Evolutionary conservation across 2,888 invertebrate genomes (phyloP), one percentile per base, ranked within the genome.

Genomic region (Lobophora halterata): DNA sequence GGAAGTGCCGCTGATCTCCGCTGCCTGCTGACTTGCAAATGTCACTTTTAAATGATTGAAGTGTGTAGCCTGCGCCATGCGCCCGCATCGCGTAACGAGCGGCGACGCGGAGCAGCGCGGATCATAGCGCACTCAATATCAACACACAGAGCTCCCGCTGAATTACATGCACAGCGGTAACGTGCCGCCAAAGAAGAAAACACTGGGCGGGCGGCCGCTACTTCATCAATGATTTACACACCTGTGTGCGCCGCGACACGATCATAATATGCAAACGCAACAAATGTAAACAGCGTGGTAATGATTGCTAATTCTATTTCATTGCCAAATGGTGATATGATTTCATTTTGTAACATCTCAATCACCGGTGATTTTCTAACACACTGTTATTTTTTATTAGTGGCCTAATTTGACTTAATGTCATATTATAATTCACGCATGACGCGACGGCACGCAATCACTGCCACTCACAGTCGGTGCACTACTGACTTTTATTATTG

Each of bases 171-270:
- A 27, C 23, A 20, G 25, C 21, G 20, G 16, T 29, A 26, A 12
- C 23, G 25, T 16, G 25, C 8, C 23, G 17, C 11, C n/a, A 24
- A 19, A 27, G 31, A 21, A 27, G 26, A 11, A 17, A 5, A 24
- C 9, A 6, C 16, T 5, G 13, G 21, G 13, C n/a, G n/a, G n/a
- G n/a, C n/a, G n/a, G n/a, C 12, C 11, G 16, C 12, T 33, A 23
- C 33, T 39, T 49, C 44, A 60, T 60, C 48, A 58, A 58, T 58
- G 40, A 56, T 58, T 58, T 35, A 58, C 40, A 38, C 34, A 24
- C 41, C 16, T 17, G 34, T 27, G n/a, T n/a, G n/a, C n/a, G 13
- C 12, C 8, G 8, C 10, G 17, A n/a, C n/a, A n/a, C n/a, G 21
- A 5, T 10, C 18, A 18, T 21, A 7, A 19, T 14, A 9, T 33